Evolutionary conservation across 2,888 invertebrate species (phyloP).

Genomic region (Portevinia maculata): DNA sequence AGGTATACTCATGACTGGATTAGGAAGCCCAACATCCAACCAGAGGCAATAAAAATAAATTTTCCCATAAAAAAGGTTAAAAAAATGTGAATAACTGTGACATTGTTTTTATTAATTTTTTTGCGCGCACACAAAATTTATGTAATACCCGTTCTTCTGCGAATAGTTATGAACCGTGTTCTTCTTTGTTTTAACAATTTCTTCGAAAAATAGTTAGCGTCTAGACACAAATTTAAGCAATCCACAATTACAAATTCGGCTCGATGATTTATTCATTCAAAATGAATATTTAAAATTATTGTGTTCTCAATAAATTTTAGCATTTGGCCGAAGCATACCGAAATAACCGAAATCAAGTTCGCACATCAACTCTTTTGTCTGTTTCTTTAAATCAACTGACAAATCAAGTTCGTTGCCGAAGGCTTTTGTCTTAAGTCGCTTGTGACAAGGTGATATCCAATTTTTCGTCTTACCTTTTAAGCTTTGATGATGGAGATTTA

Average conservation of each 20-base stretch:
- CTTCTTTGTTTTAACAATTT: constrained; percentile 33
- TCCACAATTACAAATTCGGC: not conserved
- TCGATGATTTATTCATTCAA: constrained; percentile 35
- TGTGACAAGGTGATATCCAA: constrained; percentile 22
- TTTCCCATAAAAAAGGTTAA: constrained; percentile 14
- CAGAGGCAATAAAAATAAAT: constrained; percentile 44
- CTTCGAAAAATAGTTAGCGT: constrained; percentile 10
- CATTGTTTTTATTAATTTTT: constrained; percentile 23
- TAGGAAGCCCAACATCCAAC: constrained; percentile 20
- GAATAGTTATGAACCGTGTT: constrained; percentile 4
- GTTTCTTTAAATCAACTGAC: constrained; percentile 27
- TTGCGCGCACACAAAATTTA: constrained; percentile 43
- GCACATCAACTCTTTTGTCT: constrained; percentile 57
- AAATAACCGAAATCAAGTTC: constrained; percentile 52
- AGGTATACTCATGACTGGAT: constrained; percentile 37
- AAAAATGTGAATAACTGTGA: constrained; percentile 10
- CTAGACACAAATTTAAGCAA: not conserved
- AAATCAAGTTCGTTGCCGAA: constrained; percentile 55
- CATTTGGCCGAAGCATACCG: constrained; percentile 21
- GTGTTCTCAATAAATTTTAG: constrained; percentile 39
- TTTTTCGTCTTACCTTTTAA: constrained; percentile 52
- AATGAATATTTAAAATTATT: constrained; percentile 46
- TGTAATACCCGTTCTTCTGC: constrained; percentile 64
- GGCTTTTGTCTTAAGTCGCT: constrained; percentile 16
- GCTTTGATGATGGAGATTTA: constrained; percentile 31